Percentiles rank a stretch among this genome's conserved stretches.
Evolutionary conservation across 1,140 invertebrate species (phyloP).

Genomic region (Apis cerana): DNA sequence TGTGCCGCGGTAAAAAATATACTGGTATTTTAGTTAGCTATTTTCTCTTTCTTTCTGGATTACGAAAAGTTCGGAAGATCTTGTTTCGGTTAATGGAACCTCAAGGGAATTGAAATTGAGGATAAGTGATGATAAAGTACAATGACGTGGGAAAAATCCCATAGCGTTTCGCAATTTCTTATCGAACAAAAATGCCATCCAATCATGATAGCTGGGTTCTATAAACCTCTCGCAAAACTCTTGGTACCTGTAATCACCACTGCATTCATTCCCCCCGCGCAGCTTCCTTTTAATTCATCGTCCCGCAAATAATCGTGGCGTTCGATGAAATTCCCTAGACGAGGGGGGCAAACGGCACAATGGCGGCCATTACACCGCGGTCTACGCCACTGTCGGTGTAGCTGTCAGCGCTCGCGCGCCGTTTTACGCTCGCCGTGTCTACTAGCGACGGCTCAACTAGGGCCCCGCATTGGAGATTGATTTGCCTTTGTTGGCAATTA

Average conservation of each 20-base stretch:
- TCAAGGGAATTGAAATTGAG: too few species aligned
- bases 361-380: neutral
- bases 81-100: too few species aligned
- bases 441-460: slow-evolving; percentile 71
- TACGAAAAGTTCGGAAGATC: too few species aligned
- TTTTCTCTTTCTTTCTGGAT: too few species aligned
- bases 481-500: slow-evolving; percentile 76
- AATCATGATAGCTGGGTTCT: neutral
- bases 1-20: neutral
- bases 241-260: neutral
- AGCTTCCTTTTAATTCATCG: neutral
- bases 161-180: too few species aligned
- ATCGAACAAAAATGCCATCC: neutral
- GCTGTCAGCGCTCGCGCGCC: slow-evolving; percentile 62
- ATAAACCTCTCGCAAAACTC: neutral
- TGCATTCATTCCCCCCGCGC: neutral
- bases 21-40: too few species aligned
- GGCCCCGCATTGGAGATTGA: slow-evolving; percentile 67
- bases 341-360: neutral
- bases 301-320: neutral
- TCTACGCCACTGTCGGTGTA: slow-evolving; percentile 54
- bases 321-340: neutral
- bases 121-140: too few species aligned
- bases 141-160: too few species aligned
- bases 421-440: slow-evolving; percentile 63